Conservation (phyloP, 2,113 vertebrate genomes). For the Conger conger region DNA sequence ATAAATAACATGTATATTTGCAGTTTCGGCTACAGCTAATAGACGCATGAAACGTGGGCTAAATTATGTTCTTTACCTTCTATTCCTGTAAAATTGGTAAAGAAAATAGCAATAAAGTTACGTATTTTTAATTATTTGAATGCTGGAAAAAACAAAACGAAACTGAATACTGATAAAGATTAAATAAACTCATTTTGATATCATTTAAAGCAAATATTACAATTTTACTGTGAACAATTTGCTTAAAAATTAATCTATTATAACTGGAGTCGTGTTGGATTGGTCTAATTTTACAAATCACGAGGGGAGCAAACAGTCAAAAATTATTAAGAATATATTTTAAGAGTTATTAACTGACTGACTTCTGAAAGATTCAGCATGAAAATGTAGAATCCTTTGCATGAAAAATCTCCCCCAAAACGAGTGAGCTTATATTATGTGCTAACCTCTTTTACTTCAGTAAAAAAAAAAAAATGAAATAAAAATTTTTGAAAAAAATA, state of each 20-base stretch:
- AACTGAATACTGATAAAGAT: constrained; percentile 43
- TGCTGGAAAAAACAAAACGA: constrained; percentile 27
- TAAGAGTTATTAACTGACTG: background rate
- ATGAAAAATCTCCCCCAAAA: constrained; percentile 4
- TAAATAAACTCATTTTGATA: constrained; percentile 53
- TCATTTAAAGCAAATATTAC: constrained; percentile 32
- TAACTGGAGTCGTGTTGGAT: constrained; percentile 26
- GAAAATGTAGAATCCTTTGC: constrained; percentile 12
- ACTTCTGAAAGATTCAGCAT: constrained; percentile 15
- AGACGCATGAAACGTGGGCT: background rate
- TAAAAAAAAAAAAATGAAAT: constrained; percentile 26
- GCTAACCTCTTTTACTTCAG: constrained; percentile 25
- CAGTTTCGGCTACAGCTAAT: background rate
- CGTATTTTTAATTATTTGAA: constrained; percentile 46
- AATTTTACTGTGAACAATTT: constrained; percentile 21
- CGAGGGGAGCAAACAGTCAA: constrained; percentile 53
- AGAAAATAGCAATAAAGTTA: background rate
- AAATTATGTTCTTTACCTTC: background rate
- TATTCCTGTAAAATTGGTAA: background rate
- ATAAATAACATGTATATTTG: background rate
- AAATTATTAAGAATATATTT: background rate
- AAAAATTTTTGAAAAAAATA: constrained; percentile 19
- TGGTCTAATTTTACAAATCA: constrained; percentile 32
- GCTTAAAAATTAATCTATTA: constrained; percentile 31
- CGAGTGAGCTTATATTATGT: constrained; percentile 16